phyloP scores from a whole-genome alignment of 2,113 vertebrate species.

The Shinisaurus crocodilurus region DNA sequence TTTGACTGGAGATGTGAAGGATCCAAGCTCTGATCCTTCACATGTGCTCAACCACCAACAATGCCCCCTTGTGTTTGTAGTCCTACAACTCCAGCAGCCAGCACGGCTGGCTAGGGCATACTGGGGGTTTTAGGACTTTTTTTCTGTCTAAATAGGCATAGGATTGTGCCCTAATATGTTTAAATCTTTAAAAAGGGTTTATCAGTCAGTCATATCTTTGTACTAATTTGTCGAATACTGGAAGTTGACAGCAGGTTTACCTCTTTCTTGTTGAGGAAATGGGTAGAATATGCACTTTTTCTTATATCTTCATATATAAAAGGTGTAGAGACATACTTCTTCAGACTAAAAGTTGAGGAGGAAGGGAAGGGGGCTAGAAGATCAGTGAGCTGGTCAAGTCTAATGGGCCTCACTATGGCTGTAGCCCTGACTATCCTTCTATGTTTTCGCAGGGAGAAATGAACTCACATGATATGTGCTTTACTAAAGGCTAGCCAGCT shows the following conservation, averaged over 20 bases:
- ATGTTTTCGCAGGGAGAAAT: not conserved
- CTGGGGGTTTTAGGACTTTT: too few species aligned
- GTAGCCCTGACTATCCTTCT: too few species aligned
- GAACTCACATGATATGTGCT: not conserved
- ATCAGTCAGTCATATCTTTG: not conserved
- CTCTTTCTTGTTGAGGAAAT: not conserved
- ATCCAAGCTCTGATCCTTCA: not conserved
- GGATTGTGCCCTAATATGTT: too few species aligned
- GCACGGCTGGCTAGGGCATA: too few species aligned
- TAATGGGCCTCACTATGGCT: not conserved
- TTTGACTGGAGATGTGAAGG: not conserved
- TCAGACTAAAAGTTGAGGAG: not conserved
- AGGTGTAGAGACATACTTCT: not conserved
- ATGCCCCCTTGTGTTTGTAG: not conserved
- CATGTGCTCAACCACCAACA: not conserved
- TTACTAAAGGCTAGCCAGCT: rapidly evolving
- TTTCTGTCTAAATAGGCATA: too few species aligned
- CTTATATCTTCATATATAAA: not conserved
- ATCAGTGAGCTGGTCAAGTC: not conserved
- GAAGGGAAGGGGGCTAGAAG: not conserved
- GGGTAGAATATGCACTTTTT: not conserved
- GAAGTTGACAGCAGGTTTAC: not conserved
- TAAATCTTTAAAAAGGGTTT: not conserved
- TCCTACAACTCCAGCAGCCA: not conserved
- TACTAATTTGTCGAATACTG: not conserved